These are phyloP conservation scores for Aepyceros melampus DNA, from an alignment of 2,113 vertebrate species.

Conservation along the genomic window DNA sequence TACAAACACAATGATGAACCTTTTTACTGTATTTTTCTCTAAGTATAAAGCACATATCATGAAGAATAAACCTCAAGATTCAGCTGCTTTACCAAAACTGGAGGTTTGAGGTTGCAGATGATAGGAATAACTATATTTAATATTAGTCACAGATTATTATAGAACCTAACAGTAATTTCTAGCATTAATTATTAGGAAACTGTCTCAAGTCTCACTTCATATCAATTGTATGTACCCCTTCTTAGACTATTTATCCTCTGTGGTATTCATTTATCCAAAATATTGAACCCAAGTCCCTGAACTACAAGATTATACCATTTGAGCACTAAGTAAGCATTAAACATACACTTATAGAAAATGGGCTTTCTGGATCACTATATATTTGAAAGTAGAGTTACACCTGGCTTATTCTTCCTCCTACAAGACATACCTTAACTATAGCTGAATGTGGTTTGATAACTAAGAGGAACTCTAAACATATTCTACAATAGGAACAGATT, in stretches of 20 bases:
- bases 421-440: not conserved
- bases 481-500: not conserved
- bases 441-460: not conserved
- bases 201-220: not conserved
- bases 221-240: not conserved
- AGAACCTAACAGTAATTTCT: not conserved
- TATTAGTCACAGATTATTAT: not conserved
- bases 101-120: not conserved
- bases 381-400: not conserved
- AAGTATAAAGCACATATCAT: not conserved
- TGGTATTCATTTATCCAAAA: not conserved
- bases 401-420: not conserved
- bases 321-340: not conserved
- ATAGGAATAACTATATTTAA: not conserved
- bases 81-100: not conserved
- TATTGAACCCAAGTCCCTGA: not conserved
- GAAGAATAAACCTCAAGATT: not conserved
- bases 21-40: not conserved
- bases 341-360: not conserved
- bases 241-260: not conserved
- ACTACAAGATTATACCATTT: not conserved
- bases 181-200: not conserved
- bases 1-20: not conserved
- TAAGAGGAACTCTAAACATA: not conserved
- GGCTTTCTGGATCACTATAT: not conserved